Percentiles rank a stretch among this genome's conserved stretches.
Evolutionary conservation across 2,797 vertebrate species (phyloP).

Genomic region (Enteromius viviparus): DNA sequence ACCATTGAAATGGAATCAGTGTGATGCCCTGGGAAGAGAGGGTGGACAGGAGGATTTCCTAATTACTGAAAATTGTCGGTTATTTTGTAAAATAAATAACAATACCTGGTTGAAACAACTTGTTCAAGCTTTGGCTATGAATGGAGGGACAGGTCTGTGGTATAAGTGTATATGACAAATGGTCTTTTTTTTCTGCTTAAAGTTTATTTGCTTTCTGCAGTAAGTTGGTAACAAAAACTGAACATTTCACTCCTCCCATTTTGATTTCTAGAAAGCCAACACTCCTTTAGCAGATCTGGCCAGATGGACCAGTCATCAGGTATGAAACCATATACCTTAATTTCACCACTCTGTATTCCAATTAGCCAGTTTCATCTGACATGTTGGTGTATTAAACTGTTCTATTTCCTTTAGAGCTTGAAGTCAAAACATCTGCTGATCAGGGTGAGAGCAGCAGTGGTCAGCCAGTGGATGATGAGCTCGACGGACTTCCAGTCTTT

Average conservation of each 20-base stretch:
- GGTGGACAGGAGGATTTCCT: too few relatives aligned
- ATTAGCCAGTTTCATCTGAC: not conserved
- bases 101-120: too few relatives aligned
- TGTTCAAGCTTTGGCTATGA: too few relatives aligned
- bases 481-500: conserved; percentile 60
- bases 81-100: too few relatives aligned
- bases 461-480: conserved; percentile 53
- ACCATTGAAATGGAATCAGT: too few relatives aligned
- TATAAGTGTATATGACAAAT: not conserved
- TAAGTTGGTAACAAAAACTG: not conserved
- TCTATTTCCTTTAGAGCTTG: conserved; percentile 7
- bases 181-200: not conserved
- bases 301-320: conserved; percentile 44
- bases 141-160: too few relatives aligned
- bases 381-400: not conserved
- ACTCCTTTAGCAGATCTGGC: not conserved
- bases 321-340: not conserved
- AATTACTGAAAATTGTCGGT: too few relatives aligned
- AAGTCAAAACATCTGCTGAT: conserved; percentile 12
- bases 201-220: not conserved
- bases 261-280: not conserved
- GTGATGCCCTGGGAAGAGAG: too few relatives aligned
- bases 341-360: not conserved
- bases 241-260: not conserved
- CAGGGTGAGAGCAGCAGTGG: conserved; percentile 12